Evolutionary conservation across 2,113 vertebrate genomes (phyloP).

Genomic region (Tychaedon coryphoeus): DNA sequence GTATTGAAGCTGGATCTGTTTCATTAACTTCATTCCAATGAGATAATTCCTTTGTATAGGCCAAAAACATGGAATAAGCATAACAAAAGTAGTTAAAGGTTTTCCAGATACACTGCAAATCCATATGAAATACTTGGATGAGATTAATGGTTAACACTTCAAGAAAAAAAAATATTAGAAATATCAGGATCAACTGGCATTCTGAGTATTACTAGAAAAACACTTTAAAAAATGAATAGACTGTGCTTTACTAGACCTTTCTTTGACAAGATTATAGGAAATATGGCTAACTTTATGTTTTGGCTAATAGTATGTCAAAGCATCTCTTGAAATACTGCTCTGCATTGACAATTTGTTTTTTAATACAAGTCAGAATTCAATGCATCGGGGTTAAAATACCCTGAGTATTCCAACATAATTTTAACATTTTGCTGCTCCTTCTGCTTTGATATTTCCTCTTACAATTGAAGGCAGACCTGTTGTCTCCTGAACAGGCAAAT

Average conservation of each 20-base stretch:
- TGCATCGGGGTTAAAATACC: background rate
- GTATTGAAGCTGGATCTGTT: slow-evolving; percentile 24
- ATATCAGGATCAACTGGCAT: background rate
- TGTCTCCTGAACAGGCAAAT: background rate
- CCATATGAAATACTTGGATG: background rate
- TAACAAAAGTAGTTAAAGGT: background rate
- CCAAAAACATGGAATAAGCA: slow-evolving; percentile 9
- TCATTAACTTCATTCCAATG: slow-evolving; percentile 47
- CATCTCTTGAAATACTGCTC: background rate
- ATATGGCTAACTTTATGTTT: background rate
- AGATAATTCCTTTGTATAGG: slow-evolving; percentile 5
- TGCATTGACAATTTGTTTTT: background rate
- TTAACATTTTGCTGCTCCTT: background rate
- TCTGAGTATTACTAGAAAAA: background rate
- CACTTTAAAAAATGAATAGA: background rate
- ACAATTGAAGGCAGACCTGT: background rate
- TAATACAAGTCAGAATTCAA: background rate
- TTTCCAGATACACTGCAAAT: slow-evolving; percentile 11
- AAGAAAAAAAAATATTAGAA: background rate
- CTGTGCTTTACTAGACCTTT: background rate
- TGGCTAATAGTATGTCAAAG: background rate
- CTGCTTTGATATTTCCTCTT: background rate
- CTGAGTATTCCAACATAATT: background rate
- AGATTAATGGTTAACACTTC: background rate
- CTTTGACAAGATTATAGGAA: background rate